Evolutionary conservation across 37 sponge, comb jelly and placozoan genomes (phyloP), one percentile per base, ranked within the genome.

Genomic region (Amphimedon queenslandica): DNA sequence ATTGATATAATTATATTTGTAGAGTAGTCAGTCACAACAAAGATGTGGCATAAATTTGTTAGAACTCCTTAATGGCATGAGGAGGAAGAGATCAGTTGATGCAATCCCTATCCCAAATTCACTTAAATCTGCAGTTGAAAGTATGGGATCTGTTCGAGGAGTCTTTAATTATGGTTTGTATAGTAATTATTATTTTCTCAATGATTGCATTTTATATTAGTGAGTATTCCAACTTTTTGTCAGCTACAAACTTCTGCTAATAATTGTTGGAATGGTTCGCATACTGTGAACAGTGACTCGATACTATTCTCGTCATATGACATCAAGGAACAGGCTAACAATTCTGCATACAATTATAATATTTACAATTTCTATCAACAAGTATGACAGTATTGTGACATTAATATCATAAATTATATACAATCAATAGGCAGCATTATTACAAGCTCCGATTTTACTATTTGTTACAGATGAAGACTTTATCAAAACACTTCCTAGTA

Each of bases 241-340:
- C 5, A 5, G 8, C 8, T 5, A 6, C 27, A 60, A 6, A 60
- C 27, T n/a, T n/a, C 61, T 11, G 28, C 27, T 60, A n/a, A n/a
- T 60, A n/a, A n/a, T n/a, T 60, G 61, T 60, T 60, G 61, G 61
- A n/a, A 60, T n/a, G 61, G 61, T 6, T 8, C 8, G 28, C 61
- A 60, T 6, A 11, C 8, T 5, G 27, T 25, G 61, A 60, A 11
- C 23, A 60, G 28, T n/a, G 61, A 25, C 8, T 47, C 53, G 13
- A 47, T 47, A 47, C 53, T 18, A 47, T 47, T 13, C 13, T 47
- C 13, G 53, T 18, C 53, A 8, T 18, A 47, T n/a, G n/a, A 8
- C 53, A 47, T 60, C 5, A 25, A 60, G 5, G 61, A 60, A n/a
- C 61, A 60, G 28, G 27, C 8, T 25, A 60, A 60, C 28, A 60